These are phyloP conservation scores for Trichomycterus rosablanca DNA, from an alignment of 2,113 vertebrate species.

Conservation along the genomic window DNA sequence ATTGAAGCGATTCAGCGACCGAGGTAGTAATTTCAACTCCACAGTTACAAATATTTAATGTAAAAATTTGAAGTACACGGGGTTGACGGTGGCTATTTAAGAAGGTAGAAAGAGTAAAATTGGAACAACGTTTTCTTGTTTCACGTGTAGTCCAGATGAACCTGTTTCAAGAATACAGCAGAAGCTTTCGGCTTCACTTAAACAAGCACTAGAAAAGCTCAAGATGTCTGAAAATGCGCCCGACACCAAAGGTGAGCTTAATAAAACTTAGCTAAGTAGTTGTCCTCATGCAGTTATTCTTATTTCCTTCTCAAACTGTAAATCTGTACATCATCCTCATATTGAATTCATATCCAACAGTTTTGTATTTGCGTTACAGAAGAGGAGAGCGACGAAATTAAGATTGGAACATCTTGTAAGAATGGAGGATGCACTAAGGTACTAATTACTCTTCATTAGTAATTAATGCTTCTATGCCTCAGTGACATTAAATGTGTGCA, in stretches of 20 bases:
- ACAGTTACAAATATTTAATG: neutral
- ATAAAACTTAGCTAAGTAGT: no score
- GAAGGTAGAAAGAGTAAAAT: no score
- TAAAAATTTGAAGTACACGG: neutral
- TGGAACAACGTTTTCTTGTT: no score
- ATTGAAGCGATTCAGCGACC: conserved; percentile 85
- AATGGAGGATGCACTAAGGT: conserved; percentile 91
- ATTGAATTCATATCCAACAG: no score
- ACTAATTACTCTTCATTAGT: conserved; percentile 40
- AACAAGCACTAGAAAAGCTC: conserved; percentile 88
- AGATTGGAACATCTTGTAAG: conserved; percentile 87
- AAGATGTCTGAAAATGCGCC: conserved; percentile 66
- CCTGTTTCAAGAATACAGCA: conserved; percentile 79
- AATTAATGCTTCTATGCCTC: neutral
- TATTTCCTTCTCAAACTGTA: no score
- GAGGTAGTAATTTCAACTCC: conserved; percentile 70
- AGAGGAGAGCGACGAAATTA: conserved; percentile 84
- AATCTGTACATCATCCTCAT: no score
- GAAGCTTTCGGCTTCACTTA: conserved; percentile 87
- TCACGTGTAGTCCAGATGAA: conserved; percentile 76
- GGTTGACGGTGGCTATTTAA: no score
- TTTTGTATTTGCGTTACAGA: conserved; percentile 65
- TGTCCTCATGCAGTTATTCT: no score
- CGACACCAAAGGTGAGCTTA: conserved; percentile 77
- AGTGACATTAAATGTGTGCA: no score